A percentile compares a stretch with the other conserved stretches of the same genome.
Evolutionary conservation across 1,140 invertebrate genomes (phyloP).

Genomic region (Sinonovacula constricta): DNA sequence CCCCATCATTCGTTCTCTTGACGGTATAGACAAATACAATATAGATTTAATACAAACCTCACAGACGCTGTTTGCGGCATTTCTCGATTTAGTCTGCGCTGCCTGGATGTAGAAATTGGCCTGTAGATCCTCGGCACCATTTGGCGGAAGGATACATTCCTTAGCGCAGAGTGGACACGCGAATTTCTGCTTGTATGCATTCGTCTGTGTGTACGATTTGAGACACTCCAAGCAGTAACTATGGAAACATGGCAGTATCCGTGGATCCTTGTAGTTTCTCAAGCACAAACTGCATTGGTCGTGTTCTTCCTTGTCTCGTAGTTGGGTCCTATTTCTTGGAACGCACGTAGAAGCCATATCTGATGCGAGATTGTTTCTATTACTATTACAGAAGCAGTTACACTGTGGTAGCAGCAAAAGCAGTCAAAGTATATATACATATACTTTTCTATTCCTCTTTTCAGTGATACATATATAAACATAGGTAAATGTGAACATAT

Average conservation of each 20-base stretch:
- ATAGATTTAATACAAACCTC: slow-evolving; percentile 15
- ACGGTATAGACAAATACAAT: neutral
- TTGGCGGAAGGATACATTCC: slow-evolving; percentile 40
- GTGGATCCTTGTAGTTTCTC: slow-evolving; percentile 43
- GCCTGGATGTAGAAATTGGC: slow-evolving; percentile 51
- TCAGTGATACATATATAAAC: too few species aligned
- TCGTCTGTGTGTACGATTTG: slow-evolving; percentile 60
- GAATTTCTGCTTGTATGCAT: slow-evolving; percentile 44
- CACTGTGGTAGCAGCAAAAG: too few species aligned
- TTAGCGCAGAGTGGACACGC: slow-evolving; percentile 39
- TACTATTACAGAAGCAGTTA: too few species aligned
- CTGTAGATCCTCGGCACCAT: slow-evolving; percentile 39
- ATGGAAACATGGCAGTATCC: slow-evolving; percentile 56
- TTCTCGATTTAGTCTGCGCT: slow-evolving; percentile 37
- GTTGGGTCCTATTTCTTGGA: too few species aligned
- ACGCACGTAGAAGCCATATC: too few species aligned
- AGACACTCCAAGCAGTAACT: slow-evolving; percentile 79
- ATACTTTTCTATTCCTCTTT: too few species aligned
- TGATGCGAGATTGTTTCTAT: too few species aligned
- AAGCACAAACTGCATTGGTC: slow-evolving; percentile 49
- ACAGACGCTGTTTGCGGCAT: slow-evolving; percentile 43
- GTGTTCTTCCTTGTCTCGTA: slow-evolving; percentile 35
- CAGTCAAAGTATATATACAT: too few species aligned
- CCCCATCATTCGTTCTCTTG: too few species aligned
- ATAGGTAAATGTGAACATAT: too few species aligned